Evolutionary conservation across 2,113 vertebrate genomes (phyloP), one percentile per base, ranked within the genome.

Genomic region (Lipophrys pholis): DNA sequence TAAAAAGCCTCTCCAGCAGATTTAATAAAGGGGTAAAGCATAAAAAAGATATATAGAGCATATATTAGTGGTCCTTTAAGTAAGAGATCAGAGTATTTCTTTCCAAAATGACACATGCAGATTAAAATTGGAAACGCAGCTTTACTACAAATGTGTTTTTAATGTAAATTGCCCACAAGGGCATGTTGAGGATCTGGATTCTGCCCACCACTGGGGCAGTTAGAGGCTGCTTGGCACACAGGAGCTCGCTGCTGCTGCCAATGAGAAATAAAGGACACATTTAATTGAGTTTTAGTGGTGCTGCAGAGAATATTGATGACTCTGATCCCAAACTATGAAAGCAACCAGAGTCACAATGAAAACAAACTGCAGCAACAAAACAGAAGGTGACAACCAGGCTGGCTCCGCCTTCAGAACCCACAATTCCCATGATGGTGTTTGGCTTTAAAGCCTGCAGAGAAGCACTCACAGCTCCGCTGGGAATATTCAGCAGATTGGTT

Each of bases 221-320:
- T 60, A 16, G 50, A 79, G 52, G 51, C 62, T 68, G 61, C 51
- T 54, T 68, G 62, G 59, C 73, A 69, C 70, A 45, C 60, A 66
- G 41, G 9, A 72, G 36, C 51, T n/a, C 21, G 4, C 64, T 36
- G 56, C 74, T 61, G 64, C 60, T 67, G 68, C 75, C 85, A 87
- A 81, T 78, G 81, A 81, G 61, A 81, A 75, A 64, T 83, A 86
- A 81, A 84, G 78, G 81, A 67, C 78, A 81, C 62, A 54, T 76
- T 81, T 81, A 75, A 82, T 80, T 82, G 76, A 82, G 69, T 81
- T 81, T 74, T 74, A 36, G 67, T 76, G 71, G 50, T 64, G 83
- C 53, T 73, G 76, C 67, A 14, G 50, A 66, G 76, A 82, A 76
- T 80, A 79, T 65, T 73, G 80, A 82, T 69, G 58, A 78, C 41